These are phyloP conservation scores for Manis pentadactyla DNA, from an alignment of 2,797 vertebrate species.

Conservation along the genomic window DNA sequence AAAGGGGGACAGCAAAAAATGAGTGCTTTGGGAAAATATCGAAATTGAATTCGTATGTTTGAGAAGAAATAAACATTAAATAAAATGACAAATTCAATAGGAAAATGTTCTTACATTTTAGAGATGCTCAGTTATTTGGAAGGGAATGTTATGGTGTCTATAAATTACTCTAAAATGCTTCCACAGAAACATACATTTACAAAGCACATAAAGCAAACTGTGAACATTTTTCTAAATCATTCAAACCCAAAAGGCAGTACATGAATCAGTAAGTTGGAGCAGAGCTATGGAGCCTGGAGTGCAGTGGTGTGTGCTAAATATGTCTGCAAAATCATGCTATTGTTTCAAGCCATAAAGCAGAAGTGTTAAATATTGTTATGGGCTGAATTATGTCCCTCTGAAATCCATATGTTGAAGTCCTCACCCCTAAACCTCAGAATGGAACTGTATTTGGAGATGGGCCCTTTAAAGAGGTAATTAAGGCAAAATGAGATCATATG, in stretches of 20 bases:
- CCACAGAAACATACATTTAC: neutral
- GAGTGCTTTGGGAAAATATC: neutral
- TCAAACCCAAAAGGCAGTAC: neutral
- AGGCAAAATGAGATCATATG: neutral
- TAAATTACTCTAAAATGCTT: conserved; percentile 18
- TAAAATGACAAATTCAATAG: neutral
- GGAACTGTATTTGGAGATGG: neutral
- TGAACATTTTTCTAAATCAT: neutral
- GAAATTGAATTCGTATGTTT: neutral
- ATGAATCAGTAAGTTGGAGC: neutral
- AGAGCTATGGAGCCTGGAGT: neutral
- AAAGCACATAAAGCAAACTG: neutral
- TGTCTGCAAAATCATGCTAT: neutral
- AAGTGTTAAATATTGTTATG: neutral
- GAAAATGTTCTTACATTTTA: conserved; percentile 3
- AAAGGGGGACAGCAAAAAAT: neutral
- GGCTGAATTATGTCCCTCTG: neutral
- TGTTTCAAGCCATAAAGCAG: neutral
- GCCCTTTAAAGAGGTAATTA: neutral
- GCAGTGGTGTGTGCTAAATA: rapidly evolving
- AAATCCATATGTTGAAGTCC: neutral
- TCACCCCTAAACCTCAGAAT: neutral
- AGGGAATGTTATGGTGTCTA: neutral
- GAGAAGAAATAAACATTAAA: conserved; percentile 1
- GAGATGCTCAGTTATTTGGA: conserved; percentile 3